Evolutionary conservation across 2,888 invertebrate genomes (phyloP).

Genomic region (Dascillus cervinus): DNA sequence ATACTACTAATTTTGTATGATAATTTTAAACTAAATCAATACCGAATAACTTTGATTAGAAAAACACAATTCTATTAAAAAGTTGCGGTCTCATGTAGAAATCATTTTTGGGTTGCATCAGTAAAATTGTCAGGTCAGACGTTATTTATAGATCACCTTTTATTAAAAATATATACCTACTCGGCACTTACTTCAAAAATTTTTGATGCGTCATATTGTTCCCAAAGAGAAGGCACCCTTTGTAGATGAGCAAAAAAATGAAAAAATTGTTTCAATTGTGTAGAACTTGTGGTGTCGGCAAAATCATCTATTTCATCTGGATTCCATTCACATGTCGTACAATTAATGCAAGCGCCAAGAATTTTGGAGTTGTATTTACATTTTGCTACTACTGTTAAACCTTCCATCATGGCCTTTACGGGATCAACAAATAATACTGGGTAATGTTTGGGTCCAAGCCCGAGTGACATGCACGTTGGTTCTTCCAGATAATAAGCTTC

Average conservation of each 20-base stretch:
- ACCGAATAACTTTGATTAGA: too few relatives aligned
- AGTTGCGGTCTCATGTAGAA: too few relatives aligned
- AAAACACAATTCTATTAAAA: too few relatives aligned
- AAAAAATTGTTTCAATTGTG: slow-evolving; percentile 42
- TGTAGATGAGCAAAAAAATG: slow-evolving; percentile 48
- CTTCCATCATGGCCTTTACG: slow-evolving; percentile 38
- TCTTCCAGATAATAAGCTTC: slow-evolving; percentile 48
- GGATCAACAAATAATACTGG: slow-evolving; percentile 40
- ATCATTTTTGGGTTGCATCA: too few relatives aligned
- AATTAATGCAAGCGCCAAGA: slow-evolving; percentile 45
- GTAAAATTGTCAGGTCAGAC: too few relatives aligned
- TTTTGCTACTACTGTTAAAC: slow-evolving; percentile 36
- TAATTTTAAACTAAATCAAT: too few relatives aligned
- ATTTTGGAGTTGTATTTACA: slow-evolving; percentile 36
- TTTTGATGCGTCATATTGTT: slow-evolving; percentile 39
- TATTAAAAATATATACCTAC: too few relatives aligned
- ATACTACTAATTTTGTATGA: too few relatives aligned
- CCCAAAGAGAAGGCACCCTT: slow-evolving; percentile 42
- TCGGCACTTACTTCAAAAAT: slow-evolving; percentile 46
- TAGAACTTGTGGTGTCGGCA: slow-evolving; percentile 42
- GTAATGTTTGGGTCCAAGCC: slow-evolving; percentile 41
- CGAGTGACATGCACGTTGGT: slow-evolving; percentile 43
- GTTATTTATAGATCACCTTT: too few relatives aligned
- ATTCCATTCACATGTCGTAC: slow-evolving; percentile 46
- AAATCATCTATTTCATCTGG: slow-evolving; percentile 46